Evolutionary conservation across 2,888 invertebrate genomes (phyloP).

Genomic region (Amblyteles armatorius): DNA sequence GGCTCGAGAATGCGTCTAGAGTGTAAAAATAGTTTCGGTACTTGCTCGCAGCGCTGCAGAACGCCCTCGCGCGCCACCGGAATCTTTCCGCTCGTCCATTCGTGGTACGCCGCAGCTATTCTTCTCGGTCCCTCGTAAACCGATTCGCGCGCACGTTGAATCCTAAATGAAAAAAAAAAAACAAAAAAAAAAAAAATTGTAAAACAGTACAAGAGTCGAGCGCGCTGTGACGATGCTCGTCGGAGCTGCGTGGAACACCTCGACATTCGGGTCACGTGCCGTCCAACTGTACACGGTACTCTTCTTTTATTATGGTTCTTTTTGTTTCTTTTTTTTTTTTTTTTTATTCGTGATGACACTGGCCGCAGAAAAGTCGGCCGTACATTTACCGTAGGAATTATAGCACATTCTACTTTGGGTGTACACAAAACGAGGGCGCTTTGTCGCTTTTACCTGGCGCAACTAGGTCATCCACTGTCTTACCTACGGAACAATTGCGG

Average conservation of each 20-base stretch:
- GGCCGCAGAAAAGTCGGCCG: neutral
- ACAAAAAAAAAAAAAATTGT: neutral
- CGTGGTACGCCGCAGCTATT: neutral
- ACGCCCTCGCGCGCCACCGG: slow-evolving; percentile 2
- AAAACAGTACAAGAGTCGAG: neutral
- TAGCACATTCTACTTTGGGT: slow-evolving; percentile 8
- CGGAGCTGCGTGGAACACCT: neutral
- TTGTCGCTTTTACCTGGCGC: slow-evolving; percentile 1
- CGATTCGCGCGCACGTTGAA: neutral
- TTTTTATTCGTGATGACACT: slow-evolving; percentile 9
- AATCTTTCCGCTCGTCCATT: slow-evolving; percentile 42
- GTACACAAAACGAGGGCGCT: neutral
- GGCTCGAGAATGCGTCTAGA: slow-evolving; percentile 38
- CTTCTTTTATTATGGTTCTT: neutral
- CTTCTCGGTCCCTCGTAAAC: slow-evolving; percentile 5
- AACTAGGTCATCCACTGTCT: slow-evolving; percentile 62
- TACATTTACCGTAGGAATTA: slow-evolving; percentile 18
- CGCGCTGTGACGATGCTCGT: neutral
- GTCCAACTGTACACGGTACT: neutral
- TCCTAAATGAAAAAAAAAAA: neutral
- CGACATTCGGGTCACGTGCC: slow-evolving; percentile 58
- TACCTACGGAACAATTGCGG: slow-evolving; percentile 44
- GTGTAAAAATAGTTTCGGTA: slow-evolving; percentile 62
- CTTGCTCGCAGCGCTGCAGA: neutral
- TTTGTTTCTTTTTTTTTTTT: slow-evolving; percentile 21